Conservation (phyloP, 2,113 vertebrate genomes). For the Romanogobio albipinnatus region DNA sequence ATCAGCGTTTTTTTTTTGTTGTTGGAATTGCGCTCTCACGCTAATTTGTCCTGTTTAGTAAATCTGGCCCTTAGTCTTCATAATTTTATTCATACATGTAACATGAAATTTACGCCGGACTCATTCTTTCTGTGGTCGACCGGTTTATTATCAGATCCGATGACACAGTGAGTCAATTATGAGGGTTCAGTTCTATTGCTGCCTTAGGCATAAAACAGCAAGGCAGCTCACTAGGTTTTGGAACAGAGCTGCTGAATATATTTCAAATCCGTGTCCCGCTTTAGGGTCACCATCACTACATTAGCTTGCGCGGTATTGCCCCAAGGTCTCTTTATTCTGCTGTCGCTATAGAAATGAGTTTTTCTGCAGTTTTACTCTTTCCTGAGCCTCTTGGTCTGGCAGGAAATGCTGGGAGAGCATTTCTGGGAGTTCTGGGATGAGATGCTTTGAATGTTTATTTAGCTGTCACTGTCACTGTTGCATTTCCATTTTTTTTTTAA, state of each 20-base stretch:
- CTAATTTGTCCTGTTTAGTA: no score
- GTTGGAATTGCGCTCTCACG: no score
- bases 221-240: constrained; percentile 9
- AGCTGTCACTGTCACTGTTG: neutral
- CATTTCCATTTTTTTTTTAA: neutral
- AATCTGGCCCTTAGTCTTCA: no score
- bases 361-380: constrained; percentile 23
- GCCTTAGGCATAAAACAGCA: constrained; percentile 1
- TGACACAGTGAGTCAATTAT: constrained; percentile 1
- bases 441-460: constrained; percentile 15
- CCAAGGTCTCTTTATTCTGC: constrained; percentile 33
- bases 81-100: no score
- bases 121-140: neutral
- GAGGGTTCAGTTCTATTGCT: neutral
- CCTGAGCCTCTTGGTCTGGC: constrained; percentile 21
- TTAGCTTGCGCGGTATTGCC: constrained; percentile 17
- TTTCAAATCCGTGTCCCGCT: neutral
- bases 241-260: constrained; percentile 13
- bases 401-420: no score
- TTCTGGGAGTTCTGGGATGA: constrained; percentile 13
- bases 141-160: constrained; percentile 4
- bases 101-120: neutral
- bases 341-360: constrained; percentile 55
- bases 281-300: constrained; percentile 29
- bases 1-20: no score